A percentile compares a stretch with the other conserved stretches of the same genome.
phyloP scores from a whole-genome alignment of 2,888 invertebrate species.

The Tromatobia lineatoria region DNA sequence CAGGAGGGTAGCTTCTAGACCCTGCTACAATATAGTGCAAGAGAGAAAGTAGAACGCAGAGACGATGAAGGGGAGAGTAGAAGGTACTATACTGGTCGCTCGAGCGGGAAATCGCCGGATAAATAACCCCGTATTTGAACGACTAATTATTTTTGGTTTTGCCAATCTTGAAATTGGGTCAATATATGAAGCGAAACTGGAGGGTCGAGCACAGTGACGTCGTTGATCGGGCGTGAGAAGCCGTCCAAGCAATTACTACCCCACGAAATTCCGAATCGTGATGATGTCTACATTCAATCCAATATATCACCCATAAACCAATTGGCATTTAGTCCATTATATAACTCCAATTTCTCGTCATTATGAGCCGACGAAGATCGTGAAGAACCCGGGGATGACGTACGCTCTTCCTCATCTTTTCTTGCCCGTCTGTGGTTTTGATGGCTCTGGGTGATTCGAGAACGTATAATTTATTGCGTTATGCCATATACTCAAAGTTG shows the following conservation, averaged over 20 bases:
- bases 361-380: slow-evolving; percentile 41
- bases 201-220: slow-evolving; percentile 19
- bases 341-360: slow-evolving; percentile 55
- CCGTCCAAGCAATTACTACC: slow-evolving; percentile 41
- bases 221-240: slow-evolving; percentile 42
- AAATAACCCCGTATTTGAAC: slow-evolving; percentile 81
- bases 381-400: slow-evolving; percentile 44
- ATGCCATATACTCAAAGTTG: slow-evolving; percentile 43
- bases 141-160: slow-evolving; percentile 83
- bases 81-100: slow-evolving; percentile 74
- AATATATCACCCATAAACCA: slow-evolving; percentile 50
- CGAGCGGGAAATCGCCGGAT: slow-evolving; percentile 83
- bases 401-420: slow-evolving; percentile 60
- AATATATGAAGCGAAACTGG: slow-evolving; percentile 51
- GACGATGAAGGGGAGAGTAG: slow-evolving; percentile 28
- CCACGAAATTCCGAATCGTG: slow-evolving; percentile 22
- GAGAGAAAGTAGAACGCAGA: slow-evolving; percentile 34
- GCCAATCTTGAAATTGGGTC: slow-evolving; percentile 75
- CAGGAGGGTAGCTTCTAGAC: slow-evolving; percentile 69
- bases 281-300: slow-evolving; percentile 58
- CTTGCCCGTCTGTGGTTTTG: slow-evolving; percentile 66
- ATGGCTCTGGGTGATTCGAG: slow-evolving; percentile 59
- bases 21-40: slow-evolving; percentile 63
- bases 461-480: slow-evolving; percentile 69
- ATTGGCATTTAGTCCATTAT: slow-evolving; percentile 58